A percentile compares a stretch with the other conserved stretches of the same genome.
phyloP scores from a whole-genome alignment of 2,888 invertebrate genomes.

The Tipula unca region DNA sequence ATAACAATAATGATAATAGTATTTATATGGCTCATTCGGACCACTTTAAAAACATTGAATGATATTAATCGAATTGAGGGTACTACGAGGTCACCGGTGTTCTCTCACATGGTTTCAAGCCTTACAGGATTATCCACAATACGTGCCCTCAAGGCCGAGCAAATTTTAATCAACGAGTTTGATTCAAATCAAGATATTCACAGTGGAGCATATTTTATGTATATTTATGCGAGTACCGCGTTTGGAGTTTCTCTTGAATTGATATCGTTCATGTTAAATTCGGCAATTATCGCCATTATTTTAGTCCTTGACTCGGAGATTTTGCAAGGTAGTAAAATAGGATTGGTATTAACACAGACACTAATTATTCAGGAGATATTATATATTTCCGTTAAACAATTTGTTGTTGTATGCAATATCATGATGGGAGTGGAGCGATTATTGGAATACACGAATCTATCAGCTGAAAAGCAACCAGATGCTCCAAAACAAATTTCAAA shows the following conservation, averaged over 20 bases:
- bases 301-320: slow-evolving; percentile 30
- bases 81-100: slow-evolving; percentile 67
- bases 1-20: slow-evolving; percentile 48
- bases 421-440: slow-evolving; percentile 65
- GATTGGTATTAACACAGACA: slow-evolving; percentile 47
- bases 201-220: slow-evolving; percentile 59
- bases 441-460: slow-evolving; percentile 49
- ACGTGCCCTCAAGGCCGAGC: slow-evolving; percentile 57
- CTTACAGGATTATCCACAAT: slow-evolving; percentile 68
- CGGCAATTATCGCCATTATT: slow-evolving; percentile 56
- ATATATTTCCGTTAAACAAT: slow-evolving; percentile 66
- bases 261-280: slow-evolving; percentile 53
- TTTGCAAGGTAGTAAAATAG: slow-evolving; percentile 42
- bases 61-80: slow-evolving; percentile 58
- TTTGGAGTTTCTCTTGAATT: slow-evolving; percentile 60
- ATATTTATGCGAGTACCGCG: slow-evolving; percentile 50
- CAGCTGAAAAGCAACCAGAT: slow-evolving; percentile 40
- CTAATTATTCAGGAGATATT: slow-evolving; percentile 45
- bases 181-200: slow-evolving; percentile 55
- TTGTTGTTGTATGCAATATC: slow-evolving; percentile 59
- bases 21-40: slow-evolving; percentile 50
- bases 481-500: slow-evolving; percentile 24
- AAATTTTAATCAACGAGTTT: slow-evolving; percentile 53
- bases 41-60: slow-evolving; percentile 60
- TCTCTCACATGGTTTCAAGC: slow-evolving; percentile 65